Evolutionary conservation across 2,797 vertebrate species (phyloP), one percentile per base, ranked within the genome.

Genomic region (Apogon talboti): DNA sequence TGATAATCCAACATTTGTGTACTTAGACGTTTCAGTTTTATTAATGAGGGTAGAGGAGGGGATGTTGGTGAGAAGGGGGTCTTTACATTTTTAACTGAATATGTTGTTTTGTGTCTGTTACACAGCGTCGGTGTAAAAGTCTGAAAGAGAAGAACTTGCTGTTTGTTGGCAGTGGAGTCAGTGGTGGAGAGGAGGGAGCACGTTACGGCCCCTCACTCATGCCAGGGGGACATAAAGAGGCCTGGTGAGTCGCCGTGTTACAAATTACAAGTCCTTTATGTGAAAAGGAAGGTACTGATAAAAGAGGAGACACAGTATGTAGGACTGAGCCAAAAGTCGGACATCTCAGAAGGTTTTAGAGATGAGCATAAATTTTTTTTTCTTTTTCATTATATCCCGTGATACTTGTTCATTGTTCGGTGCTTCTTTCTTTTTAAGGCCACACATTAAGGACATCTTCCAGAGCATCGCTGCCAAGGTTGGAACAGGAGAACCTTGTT

Each of bases 381-480:
- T 28, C 21, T 51, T 5, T 30, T 33, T 9, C 0, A 7, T 18
- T 10, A 10, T 35, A 35, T 35, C 7, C 33, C 10, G 33, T 35
- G 33, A 10, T 35, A 10, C 9, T 3, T 35, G 9, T 42, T 12
- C 1, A 7, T 48, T 12, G 4, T 12, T 11, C 52, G 8, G 13
- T 52, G 5, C 28, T 59, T 15, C 15, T 64, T 69, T n/a, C 0
- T 71, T 82, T 84, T 56, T 35, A 90, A 99, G 98, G 98, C 96
- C 96, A 0, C 94, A 97, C 78, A 96, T 99, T 76, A 98, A 98
- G 92, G 91, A 92, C 0, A 98, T 99, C 89, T 99, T 99, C 90
- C 98, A 99, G 87, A 94, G 95, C 87, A 96, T 99, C 1, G 95
- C 98, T 28, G 97, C 98, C 13, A 99, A 98, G 92, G 98, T 99